These are phyloP conservation scores for Platysteira castanea DNA, from an alignment of 2,113 vertebrate genomes.

Conservation along the genomic window DNA sequence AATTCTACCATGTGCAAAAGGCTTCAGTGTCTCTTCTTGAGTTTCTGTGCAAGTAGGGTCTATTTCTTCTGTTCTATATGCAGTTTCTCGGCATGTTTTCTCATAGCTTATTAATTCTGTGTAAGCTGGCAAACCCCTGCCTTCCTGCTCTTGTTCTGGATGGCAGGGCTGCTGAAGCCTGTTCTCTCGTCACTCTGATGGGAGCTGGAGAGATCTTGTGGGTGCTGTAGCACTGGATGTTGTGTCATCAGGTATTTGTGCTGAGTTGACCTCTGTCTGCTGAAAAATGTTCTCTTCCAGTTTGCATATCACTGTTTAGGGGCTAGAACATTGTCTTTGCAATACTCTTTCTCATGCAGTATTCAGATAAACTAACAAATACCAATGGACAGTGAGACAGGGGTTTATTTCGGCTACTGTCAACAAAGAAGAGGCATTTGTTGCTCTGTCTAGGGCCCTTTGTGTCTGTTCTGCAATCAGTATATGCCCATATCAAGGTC, in stretches of 20 bases:
- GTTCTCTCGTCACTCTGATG: background rate
- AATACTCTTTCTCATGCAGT: background rate
- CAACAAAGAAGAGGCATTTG: background rate
- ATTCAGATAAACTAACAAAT: background rate
- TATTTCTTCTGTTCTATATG: background rate
- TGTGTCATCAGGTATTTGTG: background rate
- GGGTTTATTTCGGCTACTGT: background rate
- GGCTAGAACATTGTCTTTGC: background rate
- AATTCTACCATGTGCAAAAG: background rate
- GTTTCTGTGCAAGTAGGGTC: background rate
- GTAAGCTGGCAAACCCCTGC: background rate
- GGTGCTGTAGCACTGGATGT: background rate
- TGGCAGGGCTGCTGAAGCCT: background rate
- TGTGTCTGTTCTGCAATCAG: background rate
- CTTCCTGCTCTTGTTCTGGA: background rate
- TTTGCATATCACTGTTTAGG: accelerated
- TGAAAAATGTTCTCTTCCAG: background rate
- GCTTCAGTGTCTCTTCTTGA: background rate
- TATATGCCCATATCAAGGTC: background rate
- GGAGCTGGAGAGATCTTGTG: background rate
- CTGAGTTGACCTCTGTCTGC: background rate
- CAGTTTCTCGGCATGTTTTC: background rate
- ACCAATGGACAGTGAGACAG: background rate
- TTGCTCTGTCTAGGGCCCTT: background rate
- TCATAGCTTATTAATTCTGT: background rate